Base-by-base conservation (phyloP, 2,113 vertebrate genomes). In the Oncorhynchus tshawytscha region DNA sequence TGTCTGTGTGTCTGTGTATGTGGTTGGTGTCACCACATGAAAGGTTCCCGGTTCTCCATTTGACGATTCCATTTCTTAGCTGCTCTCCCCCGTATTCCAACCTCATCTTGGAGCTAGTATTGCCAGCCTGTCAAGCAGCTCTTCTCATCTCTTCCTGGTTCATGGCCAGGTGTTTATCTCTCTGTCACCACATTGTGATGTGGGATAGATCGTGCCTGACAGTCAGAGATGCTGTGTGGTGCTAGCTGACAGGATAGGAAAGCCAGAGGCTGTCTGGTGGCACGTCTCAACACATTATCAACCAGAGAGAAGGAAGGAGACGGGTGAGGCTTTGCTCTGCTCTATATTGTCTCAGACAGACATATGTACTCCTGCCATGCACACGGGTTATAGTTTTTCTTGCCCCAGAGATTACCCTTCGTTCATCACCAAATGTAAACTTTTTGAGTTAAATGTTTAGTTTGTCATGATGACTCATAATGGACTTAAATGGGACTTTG, bases 141-240 rank as follows among this genome's bases (percentile, higher is more conserved):
- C 57, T 54, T 54, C 64, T 75, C 72, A 64, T 74, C 71, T 51
- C 57, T 54, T 54, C 57, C 75, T 66, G 69, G 64, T 64, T 13
- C 66, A 67, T 16, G 24, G 29, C 45, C 31, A 78, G 72, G 79
- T 59, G 54, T 78, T 80, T 75, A 78, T 75, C 83, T 84, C 27
- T 70, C 72, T 80, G 81, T 76, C 76, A 72, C 73, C 51, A 13
- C 27, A 67, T 75, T 72, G 49, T 60, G 70, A 67, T 70, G 60
- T 64, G 62, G 25, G 34, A 72, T 59, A 70, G 72, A 74, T 82
- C 48, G 64, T 78, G 75, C 34, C 72, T 75, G 73, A 78, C 75
- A 74, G 67, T 54, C 59, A 27, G 62, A 57, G 34, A 9, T n/a
- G 22, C 57, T n/a, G 25, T 31, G 24, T 67, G 12, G 25, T 25